Base-by-base conservation (phyloP, 2,888 invertebrate genomes). In the Argyra leucocephala region DNA sequence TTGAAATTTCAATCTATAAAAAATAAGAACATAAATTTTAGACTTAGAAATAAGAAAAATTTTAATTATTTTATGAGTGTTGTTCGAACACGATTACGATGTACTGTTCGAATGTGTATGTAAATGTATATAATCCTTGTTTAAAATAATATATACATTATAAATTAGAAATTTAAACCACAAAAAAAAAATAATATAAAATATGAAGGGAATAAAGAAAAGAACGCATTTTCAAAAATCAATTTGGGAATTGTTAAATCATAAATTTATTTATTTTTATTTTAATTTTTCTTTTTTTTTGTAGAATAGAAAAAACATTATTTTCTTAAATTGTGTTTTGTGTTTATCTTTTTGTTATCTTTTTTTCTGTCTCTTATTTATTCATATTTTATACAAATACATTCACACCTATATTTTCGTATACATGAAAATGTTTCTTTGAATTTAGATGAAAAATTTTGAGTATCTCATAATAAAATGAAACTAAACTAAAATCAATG, bases 181-280 rank as follows among this genome's bases (percentile, higher is more conserved):
- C 5, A 37, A 37, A 37, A 37, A 37, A 37, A 37, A 37, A 10
- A 37, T 37, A 31, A 31, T n/a, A 37, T 37, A 37, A 37, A 26
- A 37, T 37, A 37, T 10, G 37, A 37, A 15, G 15, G 3, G 12
- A 15, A 15, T 9, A 15, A 37, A 37, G 12, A 37, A 15, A 37
- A 37, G 12, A 37, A 37, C 12, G 12, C 37, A 37, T 9, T 37
- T 37, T 37, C 37, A 37, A 37, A 37, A 37, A 37, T 37, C 37
- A 37, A 37, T 37, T 37, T 37, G 37, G 37, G 37, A 37, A 37
- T 37, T 37, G 37, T 37, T 37, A 37, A 37, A 37, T 37, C 37
- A 37, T 37, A 37, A 31, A 31, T 31, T 31, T 31, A 7, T 31
- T 31, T 31, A 31, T 31, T n/a, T n/a, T n/a, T n/a, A n/a, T n/a